These are phyloP conservation scores for Synergus laeviventris DNA, from an alignment of 2,888 invertebrate genomes.

Conservation along the genomic window DNA sequence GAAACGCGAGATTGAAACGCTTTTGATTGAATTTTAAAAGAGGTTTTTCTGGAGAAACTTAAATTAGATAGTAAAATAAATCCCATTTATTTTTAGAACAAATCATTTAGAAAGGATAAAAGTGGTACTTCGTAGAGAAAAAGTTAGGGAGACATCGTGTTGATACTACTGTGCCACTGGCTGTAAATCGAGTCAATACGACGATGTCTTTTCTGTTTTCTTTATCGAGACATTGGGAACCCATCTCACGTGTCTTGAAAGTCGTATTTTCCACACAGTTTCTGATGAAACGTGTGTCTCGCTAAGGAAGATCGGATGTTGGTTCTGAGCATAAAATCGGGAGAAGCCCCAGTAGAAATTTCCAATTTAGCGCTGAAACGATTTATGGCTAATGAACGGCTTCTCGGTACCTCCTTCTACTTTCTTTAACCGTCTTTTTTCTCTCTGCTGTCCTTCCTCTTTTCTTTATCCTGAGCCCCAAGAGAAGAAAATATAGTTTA, in stretches of 20 bases:
- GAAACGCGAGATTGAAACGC: too few relatives aligned
- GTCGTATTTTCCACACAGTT: background rate
- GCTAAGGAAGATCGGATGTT: slow-evolving; percentile 13
- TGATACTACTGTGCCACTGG: too few relatives aligned
- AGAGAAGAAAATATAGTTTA: slow-evolving; percentile 41
- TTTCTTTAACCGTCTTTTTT: slow-evolving; percentile 39
- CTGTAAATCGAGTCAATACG: background rate
- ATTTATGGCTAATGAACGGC: slow-evolving; percentile 45
- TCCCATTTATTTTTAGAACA: too few relatives aligned
- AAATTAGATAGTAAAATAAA: too few relatives aligned
- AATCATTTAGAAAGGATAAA: too few relatives aligned
- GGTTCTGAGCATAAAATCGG: slow-evolving; percentile 31
- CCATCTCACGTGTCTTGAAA: background rate
- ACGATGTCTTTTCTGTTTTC: background rate
- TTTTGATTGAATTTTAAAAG: too few relatives aligned
- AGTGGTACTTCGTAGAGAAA: too few relatives aligned
- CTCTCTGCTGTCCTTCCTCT: slow-evolving; percentile 39
- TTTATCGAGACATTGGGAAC: background rate
- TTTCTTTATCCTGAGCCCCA: slow-evolving; percentile 44
- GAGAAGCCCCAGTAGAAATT: slow-evolving; percentile 42
- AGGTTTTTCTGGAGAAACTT: too few relatives aligned
- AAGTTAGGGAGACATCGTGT: too few relatives aligned
- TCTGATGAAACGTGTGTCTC: background rate
- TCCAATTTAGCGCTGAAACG: slow-evolving; percentile 47
- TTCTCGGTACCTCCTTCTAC: slow-evolving; percentile 21